Conservation (phyloP, 2,113 vertebrate species). For the Paramormyrops kingsleyae region DNA sequence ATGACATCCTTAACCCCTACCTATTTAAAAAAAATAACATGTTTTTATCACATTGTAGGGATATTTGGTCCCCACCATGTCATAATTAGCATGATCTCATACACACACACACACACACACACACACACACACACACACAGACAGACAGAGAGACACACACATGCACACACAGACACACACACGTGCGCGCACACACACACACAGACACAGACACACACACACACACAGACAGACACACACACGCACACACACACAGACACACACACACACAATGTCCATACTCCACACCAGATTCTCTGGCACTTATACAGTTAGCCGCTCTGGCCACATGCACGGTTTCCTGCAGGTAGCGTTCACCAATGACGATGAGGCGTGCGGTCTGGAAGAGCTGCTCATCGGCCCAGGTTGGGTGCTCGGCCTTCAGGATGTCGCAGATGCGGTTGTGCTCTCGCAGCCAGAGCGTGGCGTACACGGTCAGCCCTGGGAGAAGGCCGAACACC, state of each 20-base stretch:
- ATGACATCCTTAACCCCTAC: neutral
- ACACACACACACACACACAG: neutral
- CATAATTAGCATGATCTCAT: too few relatives aligned
- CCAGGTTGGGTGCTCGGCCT: conserved; percentile 82
- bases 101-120: neutral
- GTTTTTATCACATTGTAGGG: too few relatives aligned
- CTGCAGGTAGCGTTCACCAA: conserved; percentile 63
- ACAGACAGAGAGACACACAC: too few relatives aligned
- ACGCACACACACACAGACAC: too few relatives aligned
- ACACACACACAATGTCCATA: too few relatives aligned
- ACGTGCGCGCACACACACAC: too few relatives aligned
- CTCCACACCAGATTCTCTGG: too few relatives aligned
- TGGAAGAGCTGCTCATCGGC: conserved; percentile 91
- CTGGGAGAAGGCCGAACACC: conserved; percentile 80
- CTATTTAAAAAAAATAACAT: too few relatives aligned
- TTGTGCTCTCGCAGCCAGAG: conserved; percentile 94
- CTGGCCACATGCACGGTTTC: neutral
- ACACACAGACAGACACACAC: too few relatives aligned
- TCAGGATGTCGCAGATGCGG: conserved; percentile 82
- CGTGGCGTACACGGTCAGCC: conserved; percentile 77
- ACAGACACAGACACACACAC: too few relatives aligned
- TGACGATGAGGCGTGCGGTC: conserved; percentile 84
- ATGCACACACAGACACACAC: neutral
- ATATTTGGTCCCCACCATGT: too few relatives aligned
- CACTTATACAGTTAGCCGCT: neutral